Percentiles rank a stretch among this genome's conserved stretches.
Evolutionary conservation across 2,797 vertebrate genomes (phyloP).

Genomic region (Artibeus lituratus): DNA sequence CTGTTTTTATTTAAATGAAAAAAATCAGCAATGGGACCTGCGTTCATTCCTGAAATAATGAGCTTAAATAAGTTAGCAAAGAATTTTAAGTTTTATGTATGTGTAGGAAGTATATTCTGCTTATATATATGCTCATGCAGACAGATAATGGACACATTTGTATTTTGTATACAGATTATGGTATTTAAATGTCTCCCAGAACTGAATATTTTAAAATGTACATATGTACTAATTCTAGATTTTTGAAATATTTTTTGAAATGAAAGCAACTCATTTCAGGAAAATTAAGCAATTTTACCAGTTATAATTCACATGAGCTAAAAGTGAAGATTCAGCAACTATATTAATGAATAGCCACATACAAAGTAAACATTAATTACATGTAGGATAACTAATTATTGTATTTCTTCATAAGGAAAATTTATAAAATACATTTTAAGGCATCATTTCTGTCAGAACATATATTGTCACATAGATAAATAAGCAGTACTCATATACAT

Average conservation of each 20-base stretch:
- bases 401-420: neutral
- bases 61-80: conserved; percentile 56
- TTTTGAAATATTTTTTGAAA: conserved; percentile 38
- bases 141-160: neutral
- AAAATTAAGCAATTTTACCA: conserved; percentile 19
- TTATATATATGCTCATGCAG: neutral
- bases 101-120: neutral
- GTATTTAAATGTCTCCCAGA: neutral
- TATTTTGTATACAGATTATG: neutral
- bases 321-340: conserved; percentile 10
- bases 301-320: conserved; percentile 5
- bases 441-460: neutral
- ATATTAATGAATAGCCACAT: neutral
- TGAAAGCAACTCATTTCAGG: neutral
- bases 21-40: conserved; percentile 1
- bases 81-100: neutral
- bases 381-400: neutral
- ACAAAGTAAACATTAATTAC: neutral
- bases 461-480: neutral
- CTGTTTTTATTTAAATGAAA: conserved; percentile 1
- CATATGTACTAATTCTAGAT: neutral
- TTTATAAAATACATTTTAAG: neutral
- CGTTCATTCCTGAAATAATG: conserved; percentile 58
- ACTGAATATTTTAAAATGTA: neutral
- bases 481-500: neutral